Base-by-base conservation (phyloP, 2,113 vertebrate genomes). In the Terrapene triunguis region DNA sequence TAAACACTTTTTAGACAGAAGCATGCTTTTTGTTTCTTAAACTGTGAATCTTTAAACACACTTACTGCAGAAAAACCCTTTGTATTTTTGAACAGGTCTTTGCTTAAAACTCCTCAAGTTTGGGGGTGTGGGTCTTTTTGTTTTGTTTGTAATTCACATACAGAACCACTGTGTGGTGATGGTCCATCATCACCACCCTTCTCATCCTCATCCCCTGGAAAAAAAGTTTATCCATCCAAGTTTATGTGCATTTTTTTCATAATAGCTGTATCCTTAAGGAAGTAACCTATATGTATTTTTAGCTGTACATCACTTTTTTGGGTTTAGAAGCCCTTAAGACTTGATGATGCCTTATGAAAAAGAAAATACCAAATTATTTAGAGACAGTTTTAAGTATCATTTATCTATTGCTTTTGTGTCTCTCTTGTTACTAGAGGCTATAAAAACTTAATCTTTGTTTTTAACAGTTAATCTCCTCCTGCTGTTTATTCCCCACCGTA, bases 1-100 rank as follows among this genome's bases (percentile, higher is more conserved):
- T 24, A 91, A 85, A 14, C 38, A 80, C 4, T 93, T 92, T 55
- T 90, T 13, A 62, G 76, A 89, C 69, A 74, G 21, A 74, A 76
- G 38, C 24, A 27, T 76, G 72, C 42, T 76, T 76, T 44, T 76
- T 76, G 24, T 76, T 76, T 44, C 38, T 76, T 76, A 76, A 44
- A 83, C 22, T 21, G 2, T 29, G 10, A 65, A 90, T 5, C 0
- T 6, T 81, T 78, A 38, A 92, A 44, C 0, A 2, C 11, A 1
- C 4, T 65, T 65, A 32, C 14, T 35, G 32, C 62, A 35, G 7
- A 65, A 65, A 11, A 6, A 29, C 1, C 0, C 87, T 0, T 25
- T 95, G 42, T 17, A 14, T 16, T 82, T 93, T 91, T 82, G 16
- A 79, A 29, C 9, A 9, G 17, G 82, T 87, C 8, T 0, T 1